These are phyloP conservation scores for Gorilla gorilla DNA, from an alignment of 2,113 vertebrate species.

Conservation along the genomic window DNA sequence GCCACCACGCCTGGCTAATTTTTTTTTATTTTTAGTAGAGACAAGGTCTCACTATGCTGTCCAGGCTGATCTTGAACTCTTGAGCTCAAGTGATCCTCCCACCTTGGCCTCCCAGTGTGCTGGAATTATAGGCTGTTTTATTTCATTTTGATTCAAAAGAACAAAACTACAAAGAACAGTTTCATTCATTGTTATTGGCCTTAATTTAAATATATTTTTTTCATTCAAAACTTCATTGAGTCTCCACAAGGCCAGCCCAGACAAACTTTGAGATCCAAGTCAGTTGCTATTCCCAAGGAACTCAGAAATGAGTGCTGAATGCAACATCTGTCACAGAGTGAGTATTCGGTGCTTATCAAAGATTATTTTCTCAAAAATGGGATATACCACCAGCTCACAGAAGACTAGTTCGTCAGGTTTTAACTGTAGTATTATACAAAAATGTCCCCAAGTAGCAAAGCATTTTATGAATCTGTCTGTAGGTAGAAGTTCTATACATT, in stretches of 20 bases:
- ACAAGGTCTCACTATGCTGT: no score
- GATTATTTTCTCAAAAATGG: background rate
- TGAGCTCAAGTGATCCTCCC: no score
- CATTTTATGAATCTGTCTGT: background rate
- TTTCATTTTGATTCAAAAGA: background rate
- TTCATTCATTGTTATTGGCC: background rate
- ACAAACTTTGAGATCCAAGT: background rate
- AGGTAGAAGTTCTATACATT: constrained; percentile 1
- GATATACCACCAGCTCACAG: background rate
- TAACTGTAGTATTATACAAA: background rate
- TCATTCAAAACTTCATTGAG: background rate
- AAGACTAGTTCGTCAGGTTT: background rate
- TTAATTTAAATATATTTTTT: background rate
- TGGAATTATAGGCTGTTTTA: background rate
- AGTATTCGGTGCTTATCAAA: background rate
- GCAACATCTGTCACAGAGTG: background rate
- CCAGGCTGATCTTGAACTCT: no score
- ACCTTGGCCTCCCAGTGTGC: no score
- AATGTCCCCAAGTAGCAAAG: background rate
- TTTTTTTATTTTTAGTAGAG: no score
- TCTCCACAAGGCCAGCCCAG: background rate
- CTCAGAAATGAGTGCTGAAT: background rate
- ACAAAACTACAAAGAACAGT: background rate
- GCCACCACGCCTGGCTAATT: no score
- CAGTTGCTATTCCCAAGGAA: background rate